These are phyloP conservation scores for Leptonema lineaticorne DNA, from an alignment of 1,140 invertebrate species.

Conservation along the genomic window DNA sequence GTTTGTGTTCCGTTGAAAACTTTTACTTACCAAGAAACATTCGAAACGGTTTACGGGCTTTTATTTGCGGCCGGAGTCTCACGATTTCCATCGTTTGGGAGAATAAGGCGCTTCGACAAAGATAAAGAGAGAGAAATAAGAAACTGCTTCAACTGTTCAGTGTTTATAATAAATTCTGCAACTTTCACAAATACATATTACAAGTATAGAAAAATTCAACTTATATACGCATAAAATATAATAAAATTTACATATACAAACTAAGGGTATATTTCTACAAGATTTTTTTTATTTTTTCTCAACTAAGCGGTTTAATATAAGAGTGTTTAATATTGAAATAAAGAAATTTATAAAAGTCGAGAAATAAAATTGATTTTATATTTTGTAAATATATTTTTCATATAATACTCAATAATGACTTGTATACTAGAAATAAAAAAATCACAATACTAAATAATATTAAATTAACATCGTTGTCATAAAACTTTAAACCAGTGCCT, in stretches of 20 bases:
- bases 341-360: background rate
- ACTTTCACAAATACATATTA: constrained; percentile 42
- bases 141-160: constrained; percentile 34
- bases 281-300: constrained; percentile 20
- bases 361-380: background rate
- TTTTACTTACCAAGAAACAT: too few species aligned
- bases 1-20: background rate
- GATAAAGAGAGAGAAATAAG: constrained; percentile 3
- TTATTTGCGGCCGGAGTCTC: too few species aligned
- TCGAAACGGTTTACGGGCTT: too few species aligned
- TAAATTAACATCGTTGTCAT: too few species aligned
- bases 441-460: too few species aligned
- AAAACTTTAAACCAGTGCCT: too few species aligned
- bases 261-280: constrained; percentile 38
- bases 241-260: constrained; percentile 42
- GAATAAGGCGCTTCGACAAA: too few species aligned
- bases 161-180: constrained; percentile 40
- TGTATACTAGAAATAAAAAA: too few species aligned
- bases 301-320: background rate
- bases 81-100: too few species aligned
- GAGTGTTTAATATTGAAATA: background rate
- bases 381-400: background rate
- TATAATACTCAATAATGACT: constrained; percentile 3
- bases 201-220: constrained; percentile 42
- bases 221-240: constrained; percentile 42